phyloP scores from a whole-genome alignment of 2,888 invertebrate species.

The Tetragonula carbonaria region DNA sequence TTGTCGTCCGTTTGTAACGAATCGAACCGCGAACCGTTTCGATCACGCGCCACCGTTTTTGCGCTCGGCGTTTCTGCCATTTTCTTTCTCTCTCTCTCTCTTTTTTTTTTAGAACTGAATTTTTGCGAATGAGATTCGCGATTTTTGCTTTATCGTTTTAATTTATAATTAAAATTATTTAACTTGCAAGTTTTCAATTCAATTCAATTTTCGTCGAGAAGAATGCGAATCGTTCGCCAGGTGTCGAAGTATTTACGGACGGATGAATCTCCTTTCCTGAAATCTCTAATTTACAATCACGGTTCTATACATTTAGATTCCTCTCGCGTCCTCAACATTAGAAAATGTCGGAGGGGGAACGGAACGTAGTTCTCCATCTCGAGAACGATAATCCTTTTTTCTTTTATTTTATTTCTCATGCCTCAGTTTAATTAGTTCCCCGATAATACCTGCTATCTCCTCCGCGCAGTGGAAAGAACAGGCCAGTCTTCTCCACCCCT shows the following conservation, averaged over 20 bases:
- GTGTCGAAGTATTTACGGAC: too few species aligned
- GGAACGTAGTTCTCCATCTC: conserved; percentile 55
- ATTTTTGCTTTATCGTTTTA: background rate
- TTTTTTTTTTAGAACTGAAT: background rate
- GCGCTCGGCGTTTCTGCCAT: background rate
- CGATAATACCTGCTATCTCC: conserved; percentile 80
- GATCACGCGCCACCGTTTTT: background rate
- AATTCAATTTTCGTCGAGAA: too few species aligned
- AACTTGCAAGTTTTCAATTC: too few species aligned
- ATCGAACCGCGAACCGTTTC: background rate
- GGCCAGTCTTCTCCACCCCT: conserved; percentile 35
- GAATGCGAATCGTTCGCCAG: too few species aligned
- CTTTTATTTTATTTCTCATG: conserved; percentile 81
- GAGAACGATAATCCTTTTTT: conserved; percentile 75
- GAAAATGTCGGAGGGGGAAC: background rate
- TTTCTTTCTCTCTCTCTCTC: background rate
- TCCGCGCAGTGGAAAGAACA: conserved; percentile 68
- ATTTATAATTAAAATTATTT: background rate
- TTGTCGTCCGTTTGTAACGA: conserved; percentile 5
- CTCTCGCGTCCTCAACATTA: background rate
- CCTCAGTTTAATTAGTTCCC: conserved; percentile 81
- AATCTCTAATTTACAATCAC: too few species aligned
- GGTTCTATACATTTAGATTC: conserved; percentile 19
- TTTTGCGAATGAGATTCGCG: background rate
- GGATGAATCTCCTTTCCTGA: too few species aligned